A percentile compares a stretch with the other conserved stretches of the same genome.
Evolutionary conservation across 1,140 invertebrate species (phyloP).

Genomic region (Saccostrea glomerata): DNA sequence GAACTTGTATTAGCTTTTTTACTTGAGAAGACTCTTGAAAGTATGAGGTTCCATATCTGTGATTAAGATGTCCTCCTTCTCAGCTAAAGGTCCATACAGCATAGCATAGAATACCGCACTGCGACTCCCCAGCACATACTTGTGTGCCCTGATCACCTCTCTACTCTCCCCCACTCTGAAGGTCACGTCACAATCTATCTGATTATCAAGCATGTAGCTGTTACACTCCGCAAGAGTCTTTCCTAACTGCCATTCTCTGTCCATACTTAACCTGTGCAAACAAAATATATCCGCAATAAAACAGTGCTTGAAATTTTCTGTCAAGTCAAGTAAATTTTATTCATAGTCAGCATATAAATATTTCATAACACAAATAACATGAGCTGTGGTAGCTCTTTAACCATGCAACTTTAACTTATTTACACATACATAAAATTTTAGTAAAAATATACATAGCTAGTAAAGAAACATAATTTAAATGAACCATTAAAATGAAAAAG

Average conservation of each 20-base stretch:
- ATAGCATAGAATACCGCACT: slow-evolving; percentile 66
- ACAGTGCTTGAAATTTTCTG: too few species aligned
- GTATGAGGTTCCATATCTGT: slow-evolving; percentile 62
- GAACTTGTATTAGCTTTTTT: slow-evolving; percentile 9
- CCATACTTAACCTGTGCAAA: not conserved
- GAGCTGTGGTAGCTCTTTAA: too few species aligned
- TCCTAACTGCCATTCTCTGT: slow-evolving; percentile 57
- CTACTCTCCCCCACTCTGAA: slow-evolving; percentile 62
- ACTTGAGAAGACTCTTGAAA: slow-evolving; percentile 63
- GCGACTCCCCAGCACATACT: slow-evolving; percentile 63
- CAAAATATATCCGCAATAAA: too few species aligned
- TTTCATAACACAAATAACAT: too few species aligned
- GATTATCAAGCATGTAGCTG: slow-evolving; percentile 63
- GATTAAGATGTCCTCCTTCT: slow-evolving; percentile 52
- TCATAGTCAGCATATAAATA: too few species aligned
- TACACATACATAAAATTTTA: too few species aligned
- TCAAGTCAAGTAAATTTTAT: too few species aligned
- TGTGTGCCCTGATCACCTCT: slow-evolving; percentile 60
- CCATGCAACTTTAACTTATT: too few species aligned
- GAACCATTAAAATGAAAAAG: too few species aligned
- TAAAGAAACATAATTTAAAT: too few species aligned
- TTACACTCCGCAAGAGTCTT: slow-evolving; percentile 62
- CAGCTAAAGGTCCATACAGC: slow-evolving; percentile 64
- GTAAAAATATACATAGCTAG: too few species aligned
- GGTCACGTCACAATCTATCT: slow-evolving; percentile 66